Evolutionary conservation across 2,888 invertebrate species (phyloP).

Genomic region (Sesia apiformis): DNA sequence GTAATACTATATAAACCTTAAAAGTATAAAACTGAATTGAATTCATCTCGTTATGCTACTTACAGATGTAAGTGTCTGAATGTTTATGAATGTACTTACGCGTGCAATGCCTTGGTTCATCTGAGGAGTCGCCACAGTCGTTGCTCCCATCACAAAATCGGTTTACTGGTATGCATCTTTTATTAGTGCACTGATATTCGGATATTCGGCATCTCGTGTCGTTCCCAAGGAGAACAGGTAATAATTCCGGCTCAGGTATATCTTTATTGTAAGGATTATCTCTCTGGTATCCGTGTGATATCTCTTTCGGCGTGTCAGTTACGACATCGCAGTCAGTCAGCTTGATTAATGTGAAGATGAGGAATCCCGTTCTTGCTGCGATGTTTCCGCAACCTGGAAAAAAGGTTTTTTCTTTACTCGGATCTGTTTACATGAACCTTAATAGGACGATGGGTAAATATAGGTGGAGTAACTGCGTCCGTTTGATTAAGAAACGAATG

Average conservation of each 20-base stretch:
- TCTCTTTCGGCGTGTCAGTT: constrained; percentile 23
- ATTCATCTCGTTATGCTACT: no score
- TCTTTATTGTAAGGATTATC: constrained; percentile 32
- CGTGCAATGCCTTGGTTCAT: constrained; percentile 87
- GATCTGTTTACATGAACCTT: background rate
- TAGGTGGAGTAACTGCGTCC: background rate
- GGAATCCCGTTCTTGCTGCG: constrained; percentile 34
- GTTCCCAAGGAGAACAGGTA: constrained; percentile 59
- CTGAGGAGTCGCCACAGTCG: constrained; percentile 87
- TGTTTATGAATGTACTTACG: constrained; percentile 73
- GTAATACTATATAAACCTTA: no score
- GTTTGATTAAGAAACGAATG: constrained; percentile 34
- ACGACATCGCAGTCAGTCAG: constrained; percentile 49
- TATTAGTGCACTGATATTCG: constrained; percentile 80
- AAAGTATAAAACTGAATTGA: no score
- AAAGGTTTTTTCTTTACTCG: constrained; percentile 15
- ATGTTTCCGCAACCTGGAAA: constrained; percentile 49
- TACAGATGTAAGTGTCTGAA: no score
- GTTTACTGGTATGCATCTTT: constrained; percentile 80
- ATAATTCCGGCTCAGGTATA: constrained; percentile 49
- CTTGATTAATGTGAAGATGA: constrained; percentile 30
- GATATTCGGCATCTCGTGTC: constrained; percentile 77
- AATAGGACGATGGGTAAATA: constrained; percentile 2
- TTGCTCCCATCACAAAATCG: constrained; percentile 85
- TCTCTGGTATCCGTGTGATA: constrained; percentile 28